A percentile compares a stretch with the other conserved stretches of the same genome.
phyloP scores from a whole-genome alignment of 2,797 vertebrate genomes.

The Mustela erminea region DNA sequence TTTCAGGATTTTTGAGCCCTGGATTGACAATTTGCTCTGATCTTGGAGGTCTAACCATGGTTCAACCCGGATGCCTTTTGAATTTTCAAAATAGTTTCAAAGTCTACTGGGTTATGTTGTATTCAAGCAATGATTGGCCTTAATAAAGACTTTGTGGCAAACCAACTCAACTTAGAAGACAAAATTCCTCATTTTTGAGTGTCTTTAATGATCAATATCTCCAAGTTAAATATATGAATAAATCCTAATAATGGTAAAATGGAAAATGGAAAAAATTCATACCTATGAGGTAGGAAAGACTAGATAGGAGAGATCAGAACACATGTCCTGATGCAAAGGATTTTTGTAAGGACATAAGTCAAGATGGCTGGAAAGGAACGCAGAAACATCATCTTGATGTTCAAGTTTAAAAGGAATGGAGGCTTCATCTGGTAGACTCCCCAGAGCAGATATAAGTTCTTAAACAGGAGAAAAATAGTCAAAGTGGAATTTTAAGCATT shows the following conservation, averaged over 20 bases:
- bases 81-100: conserved; percentile 31
- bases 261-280: background rate
- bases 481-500: background rate
- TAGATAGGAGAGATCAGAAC: background rate
- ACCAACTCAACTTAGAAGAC: conserved; percentile 64
- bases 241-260: background rate
- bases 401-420: background rate
- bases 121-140: conserved; percentile 67
- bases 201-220: background rate
- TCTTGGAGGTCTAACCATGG: background rate
- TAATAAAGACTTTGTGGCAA: conserved; percentile 47
- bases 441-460: background rate
- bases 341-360: background rate
- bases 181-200: background rate
- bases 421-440: background rate
- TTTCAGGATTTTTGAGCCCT: background rate
- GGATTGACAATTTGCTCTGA: background rate
- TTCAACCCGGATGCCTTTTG: conserved; percentile 53
- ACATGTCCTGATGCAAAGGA: background rate
- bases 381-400: background rate
- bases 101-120: conserved; percentile 43
- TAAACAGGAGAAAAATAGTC: background rate
- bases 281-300: background rate
- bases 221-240: background rate
- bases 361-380: background rate